A percentile compares a stretch with the other conserved stretches of the same genome.
Conservation (phyloP, 2,113 vertebrate species). For the Dipodomys spectabilis region DNA sequence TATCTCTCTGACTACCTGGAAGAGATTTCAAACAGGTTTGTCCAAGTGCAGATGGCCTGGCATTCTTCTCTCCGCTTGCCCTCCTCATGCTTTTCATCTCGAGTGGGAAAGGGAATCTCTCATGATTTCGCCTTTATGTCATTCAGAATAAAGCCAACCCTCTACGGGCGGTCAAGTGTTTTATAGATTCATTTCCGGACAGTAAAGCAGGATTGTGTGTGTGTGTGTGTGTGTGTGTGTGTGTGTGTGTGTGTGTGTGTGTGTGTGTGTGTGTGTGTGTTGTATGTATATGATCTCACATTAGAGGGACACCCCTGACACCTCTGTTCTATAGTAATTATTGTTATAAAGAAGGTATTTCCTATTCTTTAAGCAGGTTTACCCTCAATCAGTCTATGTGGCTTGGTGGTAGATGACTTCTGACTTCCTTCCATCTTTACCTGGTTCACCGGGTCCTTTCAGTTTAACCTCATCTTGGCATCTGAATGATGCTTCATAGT, state of each 20-base stretch:
- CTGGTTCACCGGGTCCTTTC: neutral
- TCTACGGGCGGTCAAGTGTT: neutral
- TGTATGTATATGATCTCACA: neutral
- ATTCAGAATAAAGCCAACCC: neutral
- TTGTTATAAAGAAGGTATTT: neutral
- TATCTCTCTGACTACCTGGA: constrained; percentile 76
- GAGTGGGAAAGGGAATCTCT: neutral
- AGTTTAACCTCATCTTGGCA: neutral
- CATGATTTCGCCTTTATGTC: neutral
- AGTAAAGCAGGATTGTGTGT: neutral
- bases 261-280: neutral
- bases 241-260: neutral
- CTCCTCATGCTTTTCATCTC: neutral
- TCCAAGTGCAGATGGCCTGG: neutral
- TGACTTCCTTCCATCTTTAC: neutral
- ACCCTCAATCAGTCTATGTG: neutral
- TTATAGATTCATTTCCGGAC: constrained; percentile 15
- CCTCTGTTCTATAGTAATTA: neutral
- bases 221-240: too few relatives aligned
- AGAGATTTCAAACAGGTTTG: constrained; percentile 51
- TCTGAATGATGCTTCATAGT: neutral
- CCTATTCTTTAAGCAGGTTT: neutral
- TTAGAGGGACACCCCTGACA: neutral
- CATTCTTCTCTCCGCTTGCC: neutral
- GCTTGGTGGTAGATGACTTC: neutral